Evolutionary conservation across 2,888 invertebrate genomes (phyloP), one percentile per base, ranked within the genome.

Genomic region (Machimus atricapillus): DNA sequence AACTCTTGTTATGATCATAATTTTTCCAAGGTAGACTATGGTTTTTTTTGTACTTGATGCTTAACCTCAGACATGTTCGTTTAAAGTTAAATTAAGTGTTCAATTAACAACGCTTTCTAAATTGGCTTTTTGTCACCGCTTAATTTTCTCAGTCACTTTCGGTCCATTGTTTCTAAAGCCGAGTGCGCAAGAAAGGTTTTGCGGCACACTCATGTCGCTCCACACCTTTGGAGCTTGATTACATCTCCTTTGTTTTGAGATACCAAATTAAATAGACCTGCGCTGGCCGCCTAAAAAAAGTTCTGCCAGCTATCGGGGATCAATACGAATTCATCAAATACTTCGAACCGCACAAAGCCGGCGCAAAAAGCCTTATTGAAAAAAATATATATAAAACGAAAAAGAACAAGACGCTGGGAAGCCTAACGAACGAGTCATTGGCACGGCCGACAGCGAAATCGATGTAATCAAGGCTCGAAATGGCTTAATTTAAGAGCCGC

Each of bases 401-500:
- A 31, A 82, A 82, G 56, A 82, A n/a, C 34, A 34, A 37, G n/a
- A 81, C n/a, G 31, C 23, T 66, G 23, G 66, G 66, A 27, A 27
- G 66, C 19, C 66, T 66, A 52, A 56, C 46, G 31, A 79, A 82
- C 52, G 19, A 85, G 85, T 85, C 76, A 77, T 85, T 85, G 76
- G 85, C 76, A 85, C 76, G 46, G 66, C 8, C 23, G 34, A 86
- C 34, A 77, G 46, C 34, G 73, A 86, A 76, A 56, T 86, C 77
- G 56, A 56, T 52, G 77, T 86, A 86, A 86, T 77, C 56, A 77
- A 56, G 27, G 56, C 56, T 86, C 37, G 76, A 86, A 86, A 86
- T 86, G 86, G 76, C 86, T 86, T 86, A 86, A 86, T 86, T 86
- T 86, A 85, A 76, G 76, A 85, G 85, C 85, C 46, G 74, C 76